A percentile compares a stretch with the other conserved stretches of the same genome.
These are phyloP conservation scores for Leptonema lineaticorne DNA, from an alignment of 1,140 invertebrate genomes.

Conservation along the genomic window DNA sequence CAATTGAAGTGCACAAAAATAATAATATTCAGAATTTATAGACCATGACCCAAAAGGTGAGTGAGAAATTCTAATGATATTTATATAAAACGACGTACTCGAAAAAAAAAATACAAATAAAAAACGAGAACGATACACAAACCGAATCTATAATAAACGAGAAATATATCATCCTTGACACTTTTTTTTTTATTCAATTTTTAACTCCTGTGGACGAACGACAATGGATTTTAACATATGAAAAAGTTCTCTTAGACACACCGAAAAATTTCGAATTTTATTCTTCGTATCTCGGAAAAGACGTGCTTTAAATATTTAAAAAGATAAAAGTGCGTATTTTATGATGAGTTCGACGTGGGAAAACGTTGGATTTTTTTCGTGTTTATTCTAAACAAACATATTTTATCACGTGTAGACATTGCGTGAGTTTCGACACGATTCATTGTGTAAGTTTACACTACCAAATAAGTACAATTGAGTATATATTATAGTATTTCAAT, in stretches of 20 bases:
- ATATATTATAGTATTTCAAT: too few relatives aligned
- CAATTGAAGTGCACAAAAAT: slow-evolving; percentile 7
- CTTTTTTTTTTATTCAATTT: slow-evolving; percentile 4
- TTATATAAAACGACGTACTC: neutral
- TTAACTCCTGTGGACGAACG: neutral
- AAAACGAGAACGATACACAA: neutral
- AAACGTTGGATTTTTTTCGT: neutral
- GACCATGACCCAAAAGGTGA: neutral
- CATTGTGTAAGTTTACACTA: slow-evolving; percentile 2
- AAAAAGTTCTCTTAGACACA: neutral
- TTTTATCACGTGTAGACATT: neutral
- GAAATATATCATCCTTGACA: slow-evolving; percentile 1
- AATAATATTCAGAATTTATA: slow-evolving; percentile 4
- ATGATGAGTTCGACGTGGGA: neutral
- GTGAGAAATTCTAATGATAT: too few relatives aligned
- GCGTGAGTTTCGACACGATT: neutral
- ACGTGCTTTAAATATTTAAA: slow-evolving; percentile 4
- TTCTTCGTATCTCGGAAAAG: neutral
- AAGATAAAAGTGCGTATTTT: too few relatives aligned
- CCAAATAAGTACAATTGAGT: neutral
- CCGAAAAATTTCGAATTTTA: neutral
- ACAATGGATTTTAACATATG: neutral
- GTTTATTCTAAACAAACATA: slow-evolving; percentile 9
- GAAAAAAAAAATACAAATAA: neutral
- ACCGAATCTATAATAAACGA: neutral